Evolutionary conservation across 1,140 invertebrate genomes (phyloP).

Genomic region (Dendroctonus ponderosae): DNA sequence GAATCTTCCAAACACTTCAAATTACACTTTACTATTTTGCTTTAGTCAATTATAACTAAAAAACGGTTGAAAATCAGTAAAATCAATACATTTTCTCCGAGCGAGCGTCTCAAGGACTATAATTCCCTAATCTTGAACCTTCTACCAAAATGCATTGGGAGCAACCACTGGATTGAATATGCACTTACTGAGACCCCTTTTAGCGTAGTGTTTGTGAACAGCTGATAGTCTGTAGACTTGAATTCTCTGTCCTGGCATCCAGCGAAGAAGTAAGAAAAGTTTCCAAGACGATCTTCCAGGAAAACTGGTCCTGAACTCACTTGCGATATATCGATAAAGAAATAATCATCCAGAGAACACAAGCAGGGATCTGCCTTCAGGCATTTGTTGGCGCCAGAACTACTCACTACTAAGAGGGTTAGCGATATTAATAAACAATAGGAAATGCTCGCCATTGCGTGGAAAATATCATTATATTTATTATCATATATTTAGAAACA

Average conservation of each 20-base stretch:
- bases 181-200: constrained; percentile 6
- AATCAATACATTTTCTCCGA: neutral
- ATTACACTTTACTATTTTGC: too few relatives aligned
- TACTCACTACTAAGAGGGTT: neutral
- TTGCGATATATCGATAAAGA: constrained; percentile 24
- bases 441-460: constrained; percentile 11
- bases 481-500: neutral
- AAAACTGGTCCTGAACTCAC: neutral
- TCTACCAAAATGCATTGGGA: too few relatives aligned
- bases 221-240: constrained; percentile 5
- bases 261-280: constrained; percentile 35
- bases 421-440: constrained; percentile 8
- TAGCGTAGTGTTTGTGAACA: constrained; percentile 4
- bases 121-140: too few relatives aligned
- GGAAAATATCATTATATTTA: constrained; percentile 8
- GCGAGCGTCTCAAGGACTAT: too few relatives aligned
- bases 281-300: constrained; percentile 13
- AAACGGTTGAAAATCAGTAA: neutral
- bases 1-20: too few relatives aligned
- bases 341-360: constrained; percentile 33
- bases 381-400: constrained; percentile 12
- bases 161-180: neutral
- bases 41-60: neutral
- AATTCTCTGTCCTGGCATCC: constrained; percentile 28
- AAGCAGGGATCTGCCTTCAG: constrained; percentile 17